Evolutionary conservation across 2,113 vertebrate species (phyloP).

Genomic region (Emydura subglobosa): DNA sequence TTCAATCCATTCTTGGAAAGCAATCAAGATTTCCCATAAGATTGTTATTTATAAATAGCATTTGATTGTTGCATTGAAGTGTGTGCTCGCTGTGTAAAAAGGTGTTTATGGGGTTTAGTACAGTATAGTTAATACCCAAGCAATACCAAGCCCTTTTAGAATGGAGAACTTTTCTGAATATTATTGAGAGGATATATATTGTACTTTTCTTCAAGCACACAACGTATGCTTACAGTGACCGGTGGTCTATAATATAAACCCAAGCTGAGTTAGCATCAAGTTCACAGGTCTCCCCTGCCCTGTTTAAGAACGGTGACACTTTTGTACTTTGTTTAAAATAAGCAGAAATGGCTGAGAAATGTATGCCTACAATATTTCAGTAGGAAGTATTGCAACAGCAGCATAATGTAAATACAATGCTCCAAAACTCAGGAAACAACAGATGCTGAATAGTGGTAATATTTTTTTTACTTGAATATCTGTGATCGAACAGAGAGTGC

Average conservation of each 20-base stretch:
- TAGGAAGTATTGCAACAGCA: not conserved
- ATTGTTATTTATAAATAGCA: conserved; percentile 83
- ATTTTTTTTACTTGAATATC: not conserved
- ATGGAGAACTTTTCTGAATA: conserved; percentile 63
- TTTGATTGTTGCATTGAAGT: conserved; percentile 82
- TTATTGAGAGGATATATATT: conserved; percentile 72
- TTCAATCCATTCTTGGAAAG: conserved; percentile 77
- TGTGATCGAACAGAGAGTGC: not conserved
- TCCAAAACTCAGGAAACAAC: not conserved
- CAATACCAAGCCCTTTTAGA: conserved; percentile 77
- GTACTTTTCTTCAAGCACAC: conserved; percentile 65
- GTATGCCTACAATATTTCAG: not conserved
- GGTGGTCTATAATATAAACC: conserved; percentile 75
- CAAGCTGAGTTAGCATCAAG: not conserved
- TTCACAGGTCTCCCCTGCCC: conserved; percentile 17
- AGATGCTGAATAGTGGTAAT: not conserved
- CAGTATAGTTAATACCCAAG: conserved; percentile 83
- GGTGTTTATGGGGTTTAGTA: conserved; percentile 84
- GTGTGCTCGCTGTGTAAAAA: conserved; percentile 81
- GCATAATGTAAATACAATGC: not conserved
- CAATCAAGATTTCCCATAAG: conserved; percentile 80
- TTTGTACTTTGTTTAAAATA: not conserved
- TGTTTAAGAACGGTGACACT: not conserved
- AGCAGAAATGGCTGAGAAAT: conserved; percentile 11
- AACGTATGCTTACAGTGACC: conserved; percentile 72